Conservation (phyloP, 2,888 invertebrate species). For the Tuta absoluta region DNA sequence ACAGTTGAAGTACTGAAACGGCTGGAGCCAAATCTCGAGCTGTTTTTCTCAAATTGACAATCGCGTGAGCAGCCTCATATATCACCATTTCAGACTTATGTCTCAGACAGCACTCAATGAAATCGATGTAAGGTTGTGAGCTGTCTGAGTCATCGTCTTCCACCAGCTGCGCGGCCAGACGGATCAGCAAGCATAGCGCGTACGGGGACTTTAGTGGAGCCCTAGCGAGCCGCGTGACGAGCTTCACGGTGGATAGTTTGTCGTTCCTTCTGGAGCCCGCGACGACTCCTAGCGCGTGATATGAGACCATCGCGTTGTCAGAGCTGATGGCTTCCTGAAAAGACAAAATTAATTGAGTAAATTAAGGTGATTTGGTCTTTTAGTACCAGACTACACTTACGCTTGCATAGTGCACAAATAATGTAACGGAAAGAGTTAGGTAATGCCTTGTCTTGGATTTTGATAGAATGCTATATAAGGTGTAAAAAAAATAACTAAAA, state of each 20-base stretch:
- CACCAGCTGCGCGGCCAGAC: conserved; percentile 95
- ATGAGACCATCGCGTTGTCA: conserved; percentile 93
- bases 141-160: conserved; percentile 91
- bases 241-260: conserved; percentile 96
- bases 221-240: conserved; percentile 93
- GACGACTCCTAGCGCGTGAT: conserved; percentile 97
- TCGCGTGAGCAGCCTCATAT: conserved; percentile 99
- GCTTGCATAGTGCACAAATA: too few species aligned
- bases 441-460: too few species aligned
- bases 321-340: conserved; percentile 74
- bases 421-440: too few species aligned
- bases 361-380: too few species aligned
- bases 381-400: too few species aligned
- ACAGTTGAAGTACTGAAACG: conserved; percentile 97
- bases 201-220: conserved; percentile 95
- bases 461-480: too few species aligned
- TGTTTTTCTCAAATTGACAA: conserved; percentile 94
- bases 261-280: conserved; percentile 97
- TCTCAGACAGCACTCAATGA: conserved; percentile 95
- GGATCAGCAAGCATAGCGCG: conserved; percentile 96
- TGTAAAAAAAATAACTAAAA: too few species aligned
- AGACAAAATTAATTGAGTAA: conserved; percentile 7
- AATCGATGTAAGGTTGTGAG: conserved; percentile 91
- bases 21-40: conserved; percentile 95
- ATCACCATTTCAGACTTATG: conserved; percentile 99